phyloP scores from a whole-genome alignment of 2,113 vertebrate species.

The Chauna torquata region DNA sequence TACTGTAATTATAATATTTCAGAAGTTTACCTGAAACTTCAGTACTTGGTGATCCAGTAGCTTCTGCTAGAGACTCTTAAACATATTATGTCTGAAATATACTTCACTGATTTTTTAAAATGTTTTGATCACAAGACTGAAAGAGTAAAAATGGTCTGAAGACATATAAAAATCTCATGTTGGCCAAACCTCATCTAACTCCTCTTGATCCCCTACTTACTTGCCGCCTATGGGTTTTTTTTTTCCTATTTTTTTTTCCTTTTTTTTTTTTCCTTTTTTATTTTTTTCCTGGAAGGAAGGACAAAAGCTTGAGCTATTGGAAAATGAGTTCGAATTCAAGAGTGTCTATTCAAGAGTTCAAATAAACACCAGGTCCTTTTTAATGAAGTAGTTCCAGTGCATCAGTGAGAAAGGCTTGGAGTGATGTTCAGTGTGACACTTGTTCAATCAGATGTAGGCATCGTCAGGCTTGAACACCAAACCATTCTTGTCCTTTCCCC shows the following conservation, averaged over 20 bases:
- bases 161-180: neutral
- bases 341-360: neutral
- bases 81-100: neutral
- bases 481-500: neutral
- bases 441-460: accelerated
- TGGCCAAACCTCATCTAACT: neutral
- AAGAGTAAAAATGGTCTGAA: neutral
- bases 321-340: neutral
- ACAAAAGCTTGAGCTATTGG: neutral
- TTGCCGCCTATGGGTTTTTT: neutral
- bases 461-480: neutral
- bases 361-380: neutral
- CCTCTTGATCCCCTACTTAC: neutral
- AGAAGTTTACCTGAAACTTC: neutral
- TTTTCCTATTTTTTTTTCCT: no score
- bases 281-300: neutral
- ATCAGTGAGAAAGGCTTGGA: neutral
- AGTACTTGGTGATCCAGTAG: neutral
- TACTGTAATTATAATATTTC: neutral
- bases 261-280: neutral
- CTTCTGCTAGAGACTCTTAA: neutral
- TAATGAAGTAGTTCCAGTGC: accelerated
- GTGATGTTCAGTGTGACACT: neutral
- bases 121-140: neutral
- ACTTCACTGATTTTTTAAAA: neutral